Evolutionary conservation across 1,140 invertebrate genomes (phyloP).

Genomic region (Maconellicoccus hirsutus): DNA sequence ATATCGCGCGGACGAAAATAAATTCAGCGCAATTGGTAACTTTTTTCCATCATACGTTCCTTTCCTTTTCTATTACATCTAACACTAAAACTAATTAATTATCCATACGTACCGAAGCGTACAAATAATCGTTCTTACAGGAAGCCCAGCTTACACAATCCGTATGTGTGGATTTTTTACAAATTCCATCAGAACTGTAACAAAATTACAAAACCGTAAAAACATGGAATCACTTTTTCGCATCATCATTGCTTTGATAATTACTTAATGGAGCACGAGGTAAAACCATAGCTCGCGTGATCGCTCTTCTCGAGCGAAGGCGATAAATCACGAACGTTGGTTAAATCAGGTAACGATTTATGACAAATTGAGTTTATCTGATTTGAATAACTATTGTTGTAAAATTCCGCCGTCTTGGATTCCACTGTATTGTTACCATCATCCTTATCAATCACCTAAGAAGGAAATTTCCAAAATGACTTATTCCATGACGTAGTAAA

Average conservation of each 20-base stretch:
- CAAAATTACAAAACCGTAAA: neutral
- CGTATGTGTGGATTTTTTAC: neutral
- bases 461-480: neutral
- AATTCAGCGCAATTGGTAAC: too few relatives aligned
- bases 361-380: conserved; percentile 41
- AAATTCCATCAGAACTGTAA: neutral
- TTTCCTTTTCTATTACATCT: too few relatives aligned
- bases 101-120: neutral
- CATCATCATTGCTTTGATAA: neutral
- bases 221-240: neutral
- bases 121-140: neutral
- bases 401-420: neutral
- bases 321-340: conserved; percentile 37
- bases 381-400: neutral
- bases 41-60: too few relatives aligned
- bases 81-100: too few relatives aligned
- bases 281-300: neutral
- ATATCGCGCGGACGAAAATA: too few relatives aligned
- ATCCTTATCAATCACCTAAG: neutral
- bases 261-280: neutral
- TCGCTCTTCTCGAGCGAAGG: neutral
- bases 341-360: conserved; percentile 73
- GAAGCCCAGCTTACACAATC: neutral
- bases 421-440: neutral
- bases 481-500: too few relatives aligned